Conservation (phyloP, 1,140 invertebrate species). For the Leptestheria dahalacensis region DNA sequence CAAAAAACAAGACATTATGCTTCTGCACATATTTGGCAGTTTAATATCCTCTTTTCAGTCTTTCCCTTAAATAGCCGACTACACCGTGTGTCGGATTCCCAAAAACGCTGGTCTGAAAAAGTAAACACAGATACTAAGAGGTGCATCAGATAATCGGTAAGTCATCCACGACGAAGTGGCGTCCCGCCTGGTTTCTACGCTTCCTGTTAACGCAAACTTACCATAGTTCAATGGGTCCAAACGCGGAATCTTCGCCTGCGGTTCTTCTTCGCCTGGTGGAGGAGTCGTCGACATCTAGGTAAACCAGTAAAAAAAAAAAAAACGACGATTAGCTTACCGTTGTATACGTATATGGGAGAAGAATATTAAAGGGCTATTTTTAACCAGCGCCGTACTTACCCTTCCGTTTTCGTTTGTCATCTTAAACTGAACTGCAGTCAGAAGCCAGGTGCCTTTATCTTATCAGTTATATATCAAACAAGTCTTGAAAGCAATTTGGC, state of each 20-base stretch:
- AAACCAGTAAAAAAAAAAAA: not conserved
- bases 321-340: not conserved
- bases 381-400: not conserved
- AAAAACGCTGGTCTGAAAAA: too few relatives aligned
- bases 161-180: too few relatives aligned
- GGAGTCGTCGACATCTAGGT: not conserved
- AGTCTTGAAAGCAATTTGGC: not conserved
- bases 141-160: too few relatives aligned
- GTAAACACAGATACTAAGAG: too few relatives aligned
- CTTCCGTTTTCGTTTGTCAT: constrained; percentile 7
- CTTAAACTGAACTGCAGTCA: not conserved
- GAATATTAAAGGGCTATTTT: not conserved
- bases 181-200: not conserved
- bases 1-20: constrained; percentile 6
- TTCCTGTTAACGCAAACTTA: not conserved
- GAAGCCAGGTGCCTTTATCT: not conserved
- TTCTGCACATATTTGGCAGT: not conserved
- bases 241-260: not conserved
- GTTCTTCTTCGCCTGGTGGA: not conserved
- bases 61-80: not conserved
- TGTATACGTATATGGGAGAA: not conserved
- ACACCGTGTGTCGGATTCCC: not conserved
- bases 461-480: not conserved
- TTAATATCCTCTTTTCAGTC: not conserved
- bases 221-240: not conserved